Percentiles rank a stretch among this genome's conserved stretches.
Conservation (phyloP, 2,113 vertebrate species). For the Cyprinodon variegatus region DNA sequence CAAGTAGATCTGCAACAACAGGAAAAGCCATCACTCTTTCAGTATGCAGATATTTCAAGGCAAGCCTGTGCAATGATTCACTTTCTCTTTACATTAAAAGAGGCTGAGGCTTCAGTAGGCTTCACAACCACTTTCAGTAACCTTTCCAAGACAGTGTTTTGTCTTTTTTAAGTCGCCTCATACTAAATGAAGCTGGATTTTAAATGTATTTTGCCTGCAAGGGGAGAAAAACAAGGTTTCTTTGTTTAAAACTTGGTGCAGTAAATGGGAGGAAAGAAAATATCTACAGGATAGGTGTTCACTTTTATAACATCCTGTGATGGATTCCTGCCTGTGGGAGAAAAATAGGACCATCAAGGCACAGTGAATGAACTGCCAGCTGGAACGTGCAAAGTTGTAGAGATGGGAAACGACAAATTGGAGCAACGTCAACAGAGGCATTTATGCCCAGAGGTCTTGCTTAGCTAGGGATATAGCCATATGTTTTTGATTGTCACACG, state of each 20-base stretch:
- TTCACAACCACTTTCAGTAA: slow-evolving; percentile 39
- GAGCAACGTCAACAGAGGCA: not conserved
- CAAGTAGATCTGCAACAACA: slow-evolving; percentile 59
- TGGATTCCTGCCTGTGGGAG: slow-evolving; percentile 24
- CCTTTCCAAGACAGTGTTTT: slow-evolving; percentile 40
- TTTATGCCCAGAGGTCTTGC: not conserved
- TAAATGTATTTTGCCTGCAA: slow-evolving; percentile 21
- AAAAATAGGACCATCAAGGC: slow-evolving; percentile 27
- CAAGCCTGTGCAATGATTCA: slow-evolving; percentile 33
- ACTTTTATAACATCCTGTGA: slow-evolving; percentile 61
- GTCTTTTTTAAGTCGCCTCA: not conserved
- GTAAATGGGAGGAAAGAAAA: slow-evolving; percentile 52
- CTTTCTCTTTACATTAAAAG: slow-evolving; percentile 39
- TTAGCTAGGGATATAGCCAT: not conserved
- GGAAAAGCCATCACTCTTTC: slow-evolving; percentile 49
- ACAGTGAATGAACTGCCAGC: slow-evolving; percentile 25
- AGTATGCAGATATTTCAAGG: slow-evolving; percentile 22
- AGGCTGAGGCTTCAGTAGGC: slow-evolving; percentile 26
- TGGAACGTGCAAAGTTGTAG: slow-evolving; percentile 1
- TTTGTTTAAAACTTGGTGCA: slow-evolving; percentile 14
- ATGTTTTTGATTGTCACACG: not conserved
- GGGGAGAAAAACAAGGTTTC: slow-evolving; percentile 1
- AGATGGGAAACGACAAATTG: not conserved
- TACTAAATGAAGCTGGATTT: slow-evolving; percentile 4
- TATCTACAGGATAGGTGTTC: slow-evolving; percentile 68